Evolutionary conservation across 2,888 invertebrate species (phyloP).

Genomic region (Pristionchus exspectatus): DNA sequence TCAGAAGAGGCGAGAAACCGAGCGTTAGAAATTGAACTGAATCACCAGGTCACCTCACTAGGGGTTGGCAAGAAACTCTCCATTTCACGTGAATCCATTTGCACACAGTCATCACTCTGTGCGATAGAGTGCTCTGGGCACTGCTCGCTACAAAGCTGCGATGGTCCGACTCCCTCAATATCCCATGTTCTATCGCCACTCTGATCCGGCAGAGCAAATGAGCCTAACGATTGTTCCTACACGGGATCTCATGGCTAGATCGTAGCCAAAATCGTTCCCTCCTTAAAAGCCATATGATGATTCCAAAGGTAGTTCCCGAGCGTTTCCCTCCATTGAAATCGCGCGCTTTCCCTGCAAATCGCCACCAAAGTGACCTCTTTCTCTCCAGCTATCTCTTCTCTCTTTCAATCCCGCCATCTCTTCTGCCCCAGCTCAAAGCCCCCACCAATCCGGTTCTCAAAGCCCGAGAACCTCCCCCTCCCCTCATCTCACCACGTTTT

Average conservation of each 20-base stretch:
- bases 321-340: neutral
- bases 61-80: too few species aligned
- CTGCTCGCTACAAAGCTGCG: neutral
- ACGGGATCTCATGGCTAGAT: neutral
- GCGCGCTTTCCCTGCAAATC: slow-evolving; percentile 22
- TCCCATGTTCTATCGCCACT: neutral
- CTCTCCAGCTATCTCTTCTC: neutral
- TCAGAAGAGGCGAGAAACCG: too few species aligned
- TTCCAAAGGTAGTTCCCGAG: too few species aligned
- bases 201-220: neutral
- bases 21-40: too few species aligned
- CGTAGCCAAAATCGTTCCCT: neutral
- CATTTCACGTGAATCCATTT: neutral
- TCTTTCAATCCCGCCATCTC: neutral
- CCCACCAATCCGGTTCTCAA: neutral
- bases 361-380: slow-evolving; percentile 29
- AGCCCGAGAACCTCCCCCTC: slow-evolving; percentile 6
- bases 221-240: too few species aligned
- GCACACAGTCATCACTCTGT: neutral
- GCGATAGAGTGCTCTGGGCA: neutral
- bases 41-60: too few species aligned
- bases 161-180: neutral
- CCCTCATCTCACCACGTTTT: neutral
- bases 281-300: neutral
- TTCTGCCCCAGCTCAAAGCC: neutral